Percentiles rank a stretch among this genome's conserved stretches.
phyloP scores from a whole-genome alignment of 2,888 invertebrate species.

The Phortica okadai region DNA sequence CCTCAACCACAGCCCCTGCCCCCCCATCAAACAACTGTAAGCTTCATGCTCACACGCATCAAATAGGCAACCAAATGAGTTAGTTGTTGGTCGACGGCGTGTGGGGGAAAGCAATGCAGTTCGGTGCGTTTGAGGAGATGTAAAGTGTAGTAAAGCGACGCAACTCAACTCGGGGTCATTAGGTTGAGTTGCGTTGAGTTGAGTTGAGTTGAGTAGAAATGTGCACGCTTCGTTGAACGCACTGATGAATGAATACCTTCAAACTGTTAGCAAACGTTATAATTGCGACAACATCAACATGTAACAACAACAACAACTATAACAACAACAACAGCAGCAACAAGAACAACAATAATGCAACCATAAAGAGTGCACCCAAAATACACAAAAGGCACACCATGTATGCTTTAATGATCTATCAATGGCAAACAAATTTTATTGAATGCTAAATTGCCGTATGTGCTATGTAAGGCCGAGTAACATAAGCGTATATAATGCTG shows the following conservation, averaged over 20 bases:
- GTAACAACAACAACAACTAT: background rate
- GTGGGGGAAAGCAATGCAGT: background rate
- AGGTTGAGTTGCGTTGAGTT: constrained; percentile 12
- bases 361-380: background rate
- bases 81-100: too few relatives aligned
- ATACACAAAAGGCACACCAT: background rate
- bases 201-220: constrained; percentile 15
- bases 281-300: constrained; percentile 2
- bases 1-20: too few relatives aligned
- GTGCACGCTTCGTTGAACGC: constrained; percentile 22
- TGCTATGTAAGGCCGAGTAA: too few relatives aligned
- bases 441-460: too few relatives aligned
- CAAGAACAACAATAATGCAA: background rate
- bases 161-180: constrained; percentile 12
- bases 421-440: too few relatives aligned
- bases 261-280: constrained; percentile 9
- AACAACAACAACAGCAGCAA: background rate
- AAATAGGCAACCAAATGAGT: too few relatives aligned
- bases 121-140: background rate
- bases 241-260: constrained; percentile 19
- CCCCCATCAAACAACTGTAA: too few relatives aligned
- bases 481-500: too few relatives aligned
- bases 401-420: too few relatives aligned
- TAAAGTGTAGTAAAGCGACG: constrained; percentile 10
- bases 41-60: too few relatives aligned